Evolutionary conservation across 2,797 vertebrate species (phyloP).

Genomic region (Tauraco hartlaubi): DNA sequence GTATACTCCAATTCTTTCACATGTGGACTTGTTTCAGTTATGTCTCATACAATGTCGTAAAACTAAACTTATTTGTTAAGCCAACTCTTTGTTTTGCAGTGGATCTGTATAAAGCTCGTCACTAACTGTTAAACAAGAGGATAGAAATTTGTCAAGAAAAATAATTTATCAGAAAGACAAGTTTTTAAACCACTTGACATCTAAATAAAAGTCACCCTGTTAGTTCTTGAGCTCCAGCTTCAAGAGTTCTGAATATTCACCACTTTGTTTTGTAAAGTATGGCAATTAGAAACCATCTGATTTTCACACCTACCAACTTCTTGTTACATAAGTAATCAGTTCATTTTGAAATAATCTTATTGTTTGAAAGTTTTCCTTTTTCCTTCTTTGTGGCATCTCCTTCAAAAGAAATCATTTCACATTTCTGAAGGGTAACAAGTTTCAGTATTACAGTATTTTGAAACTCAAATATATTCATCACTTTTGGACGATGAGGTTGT

Average conservation of each 20-base stretch:
- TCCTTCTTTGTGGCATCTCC: neutral
- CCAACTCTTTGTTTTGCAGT: neutral
- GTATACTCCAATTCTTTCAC: neutral
- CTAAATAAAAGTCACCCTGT: neutral
- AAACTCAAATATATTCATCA: neutral
- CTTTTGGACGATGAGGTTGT: neutral
- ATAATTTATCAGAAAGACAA: neutral
- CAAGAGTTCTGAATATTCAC: neutral
- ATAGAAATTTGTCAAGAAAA: neutral
- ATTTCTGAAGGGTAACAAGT: neutral
- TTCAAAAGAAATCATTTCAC: neutral
- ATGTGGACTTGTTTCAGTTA: neutral
- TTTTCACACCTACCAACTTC: neutral
- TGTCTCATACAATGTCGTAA: neutral
- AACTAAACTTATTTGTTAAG: neutral
- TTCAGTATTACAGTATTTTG: neutral
- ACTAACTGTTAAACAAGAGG: neutral
- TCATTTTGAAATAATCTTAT: neutral
- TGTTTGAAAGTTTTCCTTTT: neutral
- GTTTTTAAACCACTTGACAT: neutral
- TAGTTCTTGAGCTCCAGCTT: neutral
- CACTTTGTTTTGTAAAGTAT: neutral
- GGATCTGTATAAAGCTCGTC: neutral
- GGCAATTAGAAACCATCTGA: neutral
- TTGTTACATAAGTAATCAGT: neutral